Percentiles rank a stretch among this genome's conserved stretches.
Conservation (phyloP, 2,797 vertebrate species). For the Botia kubotai region DNA sequence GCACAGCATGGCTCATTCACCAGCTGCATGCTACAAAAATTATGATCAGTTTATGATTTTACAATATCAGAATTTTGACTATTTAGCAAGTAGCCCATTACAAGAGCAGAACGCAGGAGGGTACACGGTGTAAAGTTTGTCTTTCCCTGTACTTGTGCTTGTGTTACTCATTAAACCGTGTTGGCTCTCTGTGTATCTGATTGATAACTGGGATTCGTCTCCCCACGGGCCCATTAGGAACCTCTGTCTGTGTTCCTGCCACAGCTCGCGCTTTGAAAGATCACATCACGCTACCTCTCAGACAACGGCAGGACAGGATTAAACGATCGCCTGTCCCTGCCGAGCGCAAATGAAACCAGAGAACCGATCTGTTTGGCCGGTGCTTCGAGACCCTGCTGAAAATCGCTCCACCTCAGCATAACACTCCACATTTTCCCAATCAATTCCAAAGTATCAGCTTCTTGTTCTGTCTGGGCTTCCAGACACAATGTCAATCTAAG, state of each 20-base stretch:
- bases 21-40: background rate
- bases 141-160: slow-evolving; percentile 23
- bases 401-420: slow-evolving; percentile 68
- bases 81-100: too few relatives aligned
- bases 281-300: slow-evolving; percentile 31
- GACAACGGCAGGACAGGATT: slow-evolving; percentile 39
- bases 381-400: slow-evolving; percentile 67
- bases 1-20: background rate
- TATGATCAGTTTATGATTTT: too few relatives aligned
- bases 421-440: slow-evolving; percentile 75
- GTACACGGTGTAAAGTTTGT: slow-evolving; percentile 33
- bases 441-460: slow-evolving; percentile 65
- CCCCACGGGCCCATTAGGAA: slow-evolving; percentile 79
- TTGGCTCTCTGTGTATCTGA: slow-evolving; percentile 65
- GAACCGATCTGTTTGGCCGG: slow-evolving; percentile 56
- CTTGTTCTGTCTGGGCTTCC: slow-evolving; percentile 52
- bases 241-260: slow-evolving; percentile 76
- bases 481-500: slow-evolving; percentile 42
- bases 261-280: slow-evolving; percentile 60
- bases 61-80: too few relatives aligned
- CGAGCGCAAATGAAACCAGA: slow-evolving; percentile 45
- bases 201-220: slow-evolving; percentile 73
- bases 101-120: background rate
- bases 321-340: slow-evolving; percentile 49
- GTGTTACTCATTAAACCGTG: slow-evolving; percentile 46